phyloP scores from a whole-genome alignment of 2,113 vertebrate species.

The Myanophis thanlyinensis region DNA sequence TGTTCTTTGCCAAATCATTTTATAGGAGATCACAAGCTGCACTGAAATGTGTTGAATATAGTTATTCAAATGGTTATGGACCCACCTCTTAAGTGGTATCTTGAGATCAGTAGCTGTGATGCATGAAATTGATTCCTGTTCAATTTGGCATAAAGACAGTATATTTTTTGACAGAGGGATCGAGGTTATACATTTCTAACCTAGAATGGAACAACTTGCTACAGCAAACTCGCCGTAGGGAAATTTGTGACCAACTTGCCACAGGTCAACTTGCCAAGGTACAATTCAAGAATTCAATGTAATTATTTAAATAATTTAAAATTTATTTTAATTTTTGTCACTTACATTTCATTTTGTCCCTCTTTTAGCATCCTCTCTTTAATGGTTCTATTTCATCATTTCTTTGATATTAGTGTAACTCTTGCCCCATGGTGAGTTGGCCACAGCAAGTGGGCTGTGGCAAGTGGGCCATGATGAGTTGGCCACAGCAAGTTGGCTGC shows the following conservation, averaged over 20 bases:
- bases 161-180: background rate
- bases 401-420: background rate
- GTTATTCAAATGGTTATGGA: background rate
- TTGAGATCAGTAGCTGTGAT: background rate
- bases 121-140: background rate
- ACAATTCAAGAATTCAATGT: background rate
- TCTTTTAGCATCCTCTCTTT: background rate
- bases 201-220: background rate
- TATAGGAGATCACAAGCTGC: background rate
- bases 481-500: too few relatives aligned
- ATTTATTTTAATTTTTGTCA: background rate
- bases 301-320: background rate
- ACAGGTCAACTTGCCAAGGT: background rate
- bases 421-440: background rate
- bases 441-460: background rate
- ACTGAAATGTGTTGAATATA: background rate
- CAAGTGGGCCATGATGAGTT: background rate
- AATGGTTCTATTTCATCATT: background rate
- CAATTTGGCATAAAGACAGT: background rate
- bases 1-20: background rate
- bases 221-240: background rate
- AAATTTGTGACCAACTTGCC: background rate
- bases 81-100: background rate
- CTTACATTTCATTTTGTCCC: background rate
- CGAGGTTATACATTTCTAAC: background rate